These are phyloP conservation scores for Aplodontia rufa DNA, from an alignment of 2,113 vertebrate species.

Conservation along the genomic window DNA sequence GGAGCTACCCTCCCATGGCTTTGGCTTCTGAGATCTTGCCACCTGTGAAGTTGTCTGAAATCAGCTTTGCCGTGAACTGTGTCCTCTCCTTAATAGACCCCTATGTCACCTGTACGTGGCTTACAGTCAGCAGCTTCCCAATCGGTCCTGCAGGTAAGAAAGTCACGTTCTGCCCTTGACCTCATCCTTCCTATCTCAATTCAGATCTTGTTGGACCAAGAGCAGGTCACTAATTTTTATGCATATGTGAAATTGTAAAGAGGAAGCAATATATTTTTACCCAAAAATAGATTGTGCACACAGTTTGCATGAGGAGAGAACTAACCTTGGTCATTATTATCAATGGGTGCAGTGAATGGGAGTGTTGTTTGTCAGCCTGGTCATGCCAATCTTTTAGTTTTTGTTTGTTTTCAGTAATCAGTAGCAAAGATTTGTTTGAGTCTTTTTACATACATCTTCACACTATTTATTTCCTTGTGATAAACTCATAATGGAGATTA, in stretches of 20 bases:
- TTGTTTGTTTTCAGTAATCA: background rate
- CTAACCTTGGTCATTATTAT: background rate
- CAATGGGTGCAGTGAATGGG: too few relatives aligned
- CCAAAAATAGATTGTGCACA: background rate
- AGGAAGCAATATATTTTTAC: background rate
- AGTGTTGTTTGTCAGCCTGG: background rate
- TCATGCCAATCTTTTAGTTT: background rate
- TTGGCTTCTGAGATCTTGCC: background rate
- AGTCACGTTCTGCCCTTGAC: background rate
- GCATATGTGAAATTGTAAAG: background rate
- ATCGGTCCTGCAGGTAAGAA: background rate
- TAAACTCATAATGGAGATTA: background rate
- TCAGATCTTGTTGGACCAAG: too few relatives aligned
- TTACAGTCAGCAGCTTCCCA: background rate
- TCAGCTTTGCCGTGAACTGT: background rate
- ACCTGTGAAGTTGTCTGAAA: background rate
- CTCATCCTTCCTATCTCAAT: too few relatives aligned
- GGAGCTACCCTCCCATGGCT: background rate
- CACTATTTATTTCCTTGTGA: background rate
- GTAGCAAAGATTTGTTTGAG: background rate
- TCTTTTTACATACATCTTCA: background rate
- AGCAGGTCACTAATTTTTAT: background rate
- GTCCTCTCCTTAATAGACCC: background rate
- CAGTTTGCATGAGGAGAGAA: background rate
- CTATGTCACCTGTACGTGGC: background rate